Conservation (phyloP, 1,140 invertebrate species). For the Psix sp. region DNA sequence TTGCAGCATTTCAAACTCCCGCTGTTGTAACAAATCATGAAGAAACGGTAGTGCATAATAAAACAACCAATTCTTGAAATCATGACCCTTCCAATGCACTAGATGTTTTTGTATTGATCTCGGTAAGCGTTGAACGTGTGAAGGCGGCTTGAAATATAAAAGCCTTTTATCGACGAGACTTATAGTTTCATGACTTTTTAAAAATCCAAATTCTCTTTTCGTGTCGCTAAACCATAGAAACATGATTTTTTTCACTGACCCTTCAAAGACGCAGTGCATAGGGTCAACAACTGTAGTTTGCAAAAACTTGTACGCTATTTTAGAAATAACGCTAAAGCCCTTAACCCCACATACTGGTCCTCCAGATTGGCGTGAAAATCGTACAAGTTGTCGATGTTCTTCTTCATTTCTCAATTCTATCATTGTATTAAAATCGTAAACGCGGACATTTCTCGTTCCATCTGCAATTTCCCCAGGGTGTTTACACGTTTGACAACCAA, state of each 20-base stretch:
- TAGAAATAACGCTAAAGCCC: conserved; percentile 21
- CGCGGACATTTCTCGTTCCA: background rate
- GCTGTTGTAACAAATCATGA: background rate
- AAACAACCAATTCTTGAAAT: conserved; percentile 22
- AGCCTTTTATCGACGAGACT: conserved; percentile 2
- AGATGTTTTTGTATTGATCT: conserved; percentile 35
- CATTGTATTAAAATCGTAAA: background rate
- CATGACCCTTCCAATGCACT: conserved; percentile 16
- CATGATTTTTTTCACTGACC: conserved; percentile 16
- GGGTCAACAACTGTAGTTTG: conserved; percentile 35
- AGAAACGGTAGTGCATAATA: conserved; percentile 26
- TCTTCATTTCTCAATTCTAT: conserved; percentile 24
- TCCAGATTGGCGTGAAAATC: conserved; percentile 1
- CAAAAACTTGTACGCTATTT: conserved; percentile 14
- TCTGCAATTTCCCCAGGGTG: background rate
- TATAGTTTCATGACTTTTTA: background rate
- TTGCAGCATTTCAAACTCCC: background rate
- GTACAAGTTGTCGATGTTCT: conserved; percentile 12
- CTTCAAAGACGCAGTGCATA: conserved; percentile 52
- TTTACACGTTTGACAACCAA: conserved; percentile 5
- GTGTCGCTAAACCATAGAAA: background rate
- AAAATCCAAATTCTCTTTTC: background rate
- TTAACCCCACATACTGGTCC: conserved; percentile 36
- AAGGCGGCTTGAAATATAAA: background rate
- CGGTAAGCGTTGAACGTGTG: conserved; percentile 17